Conservation (phyloP, 2,888 invertebrate species). For the Biston stratarius region DNA sequence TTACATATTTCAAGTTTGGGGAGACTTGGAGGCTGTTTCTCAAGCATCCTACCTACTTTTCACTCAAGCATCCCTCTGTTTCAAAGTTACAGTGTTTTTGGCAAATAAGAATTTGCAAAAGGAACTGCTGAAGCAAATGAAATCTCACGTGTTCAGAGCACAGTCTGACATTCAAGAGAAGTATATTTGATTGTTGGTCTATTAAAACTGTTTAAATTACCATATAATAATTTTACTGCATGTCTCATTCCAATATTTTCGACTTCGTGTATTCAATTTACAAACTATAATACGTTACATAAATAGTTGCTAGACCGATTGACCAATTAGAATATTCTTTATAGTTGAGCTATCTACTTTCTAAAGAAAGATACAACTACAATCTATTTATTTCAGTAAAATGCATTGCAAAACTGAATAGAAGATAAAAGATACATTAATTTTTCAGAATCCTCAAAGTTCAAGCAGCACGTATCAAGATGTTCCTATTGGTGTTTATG, state of each 20-base stretch:
- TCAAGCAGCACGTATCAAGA: constrained; percentile 70
- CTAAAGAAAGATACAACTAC: neutral
- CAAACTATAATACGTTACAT: too few species aligned
- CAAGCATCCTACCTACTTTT: constrained; percentile 74
- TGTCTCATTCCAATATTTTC: too few species aligned
- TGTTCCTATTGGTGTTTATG: constrained; percentile 70
- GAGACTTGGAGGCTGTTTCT: constrained; percentile 74
- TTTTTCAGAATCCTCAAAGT: constrained; percentile 61
- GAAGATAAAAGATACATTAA: constrained; percentile 15
- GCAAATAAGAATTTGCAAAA: constrained; percentile 61
- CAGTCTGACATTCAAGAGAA: constrained; percentile 61
- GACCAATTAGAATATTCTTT: too few species aligned
- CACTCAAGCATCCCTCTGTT: constrained; percentile 77
- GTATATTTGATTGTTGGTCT: constrained; percentile 34
- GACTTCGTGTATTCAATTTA: too few species aligned
- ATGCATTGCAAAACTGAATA: too few species aligned
- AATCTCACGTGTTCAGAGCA: constrained; percentile 66
- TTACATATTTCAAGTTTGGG: constrained; percentile 74
- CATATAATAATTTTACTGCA: too few species aligned
- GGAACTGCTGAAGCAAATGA: constrained; percentile 65
- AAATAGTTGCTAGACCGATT: too few species aligned
- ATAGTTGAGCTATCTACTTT: too few species aligned
- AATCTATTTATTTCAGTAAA: neutral
- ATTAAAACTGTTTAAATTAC: neutral
- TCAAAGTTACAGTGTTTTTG: constrained; percentile 74